These are phyloP conservation scores for Phymorhynchus buccinoides DNA, from an alignment of 1,140 invertebrate genomes.

Conservation along the genomic window DNA sequence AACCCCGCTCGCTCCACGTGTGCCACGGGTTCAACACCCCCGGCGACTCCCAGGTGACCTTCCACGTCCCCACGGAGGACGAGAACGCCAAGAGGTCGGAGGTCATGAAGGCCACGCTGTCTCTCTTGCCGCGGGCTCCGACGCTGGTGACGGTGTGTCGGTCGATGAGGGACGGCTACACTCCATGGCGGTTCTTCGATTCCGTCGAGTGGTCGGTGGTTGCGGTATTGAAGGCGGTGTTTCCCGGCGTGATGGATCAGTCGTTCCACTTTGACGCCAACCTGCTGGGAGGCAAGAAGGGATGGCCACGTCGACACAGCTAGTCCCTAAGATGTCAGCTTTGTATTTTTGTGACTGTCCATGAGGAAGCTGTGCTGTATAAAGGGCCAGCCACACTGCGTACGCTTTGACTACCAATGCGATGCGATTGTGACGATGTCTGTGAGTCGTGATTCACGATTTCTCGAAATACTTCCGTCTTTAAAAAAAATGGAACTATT, in stretches of 20 bases:
- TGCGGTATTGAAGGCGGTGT: conserved; percentile 42
- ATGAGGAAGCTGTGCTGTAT: no score
- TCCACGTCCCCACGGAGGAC: conserved; percentile 51
- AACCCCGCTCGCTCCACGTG: conserved; percentile 39
- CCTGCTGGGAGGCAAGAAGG: conserved; percentile 61
- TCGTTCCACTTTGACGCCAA: conserved; percentile 55
- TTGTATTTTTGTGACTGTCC: no score
- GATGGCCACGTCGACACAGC: conserved; percentile 54
- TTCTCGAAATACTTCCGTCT: no score
- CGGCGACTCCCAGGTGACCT: conserved; percentile 49
- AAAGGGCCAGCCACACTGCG: no score
- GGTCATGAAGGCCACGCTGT: conserved; percentile 46
- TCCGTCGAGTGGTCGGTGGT: conserved; percentile 53
- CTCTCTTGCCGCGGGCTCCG: conserved; percentile 24
- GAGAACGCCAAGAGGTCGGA: conserved; percentile 49
- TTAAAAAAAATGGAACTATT: no score
- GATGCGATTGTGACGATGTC: no score
- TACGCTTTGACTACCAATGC: no score
- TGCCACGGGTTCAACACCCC: conserved; percentile 60
- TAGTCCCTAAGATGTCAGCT: neutral
- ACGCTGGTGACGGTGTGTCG: conserved; percentile 58
- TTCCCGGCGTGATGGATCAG: conserved; percentile 39
- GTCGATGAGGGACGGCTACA: conserved; percentile 63
- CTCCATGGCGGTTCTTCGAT: conserved; percentile 51
- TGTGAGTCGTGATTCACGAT: no score